Evolutionary conservation across 2,797 vertebrate genomes (phyloP).

Genomic region (Eurystomus glaucurus): DNA sequence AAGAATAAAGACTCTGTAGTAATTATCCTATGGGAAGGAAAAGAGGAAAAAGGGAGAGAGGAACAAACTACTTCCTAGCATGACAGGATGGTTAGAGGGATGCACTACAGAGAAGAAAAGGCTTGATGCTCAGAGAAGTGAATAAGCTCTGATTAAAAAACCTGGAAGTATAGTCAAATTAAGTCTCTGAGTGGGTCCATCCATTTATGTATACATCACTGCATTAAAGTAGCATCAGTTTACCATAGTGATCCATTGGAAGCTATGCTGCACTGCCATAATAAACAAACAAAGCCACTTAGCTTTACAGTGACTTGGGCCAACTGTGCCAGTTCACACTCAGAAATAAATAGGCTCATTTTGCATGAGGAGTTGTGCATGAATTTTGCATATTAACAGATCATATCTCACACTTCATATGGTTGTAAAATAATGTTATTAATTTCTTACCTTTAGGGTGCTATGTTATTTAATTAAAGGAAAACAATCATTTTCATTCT

Average conservation of each 20-base stretch:
- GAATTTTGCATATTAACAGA: not conserved
- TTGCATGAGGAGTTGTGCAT: not conserved
- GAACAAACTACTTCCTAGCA: not conserved
- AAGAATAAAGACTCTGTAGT: not conserved
- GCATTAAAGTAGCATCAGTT: not conserved
- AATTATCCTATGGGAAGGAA: not conserved
- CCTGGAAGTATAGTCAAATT: not conserved
- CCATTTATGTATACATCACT: not conserved
- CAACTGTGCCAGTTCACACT: not conserved
- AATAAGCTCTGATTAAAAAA: not conserved
- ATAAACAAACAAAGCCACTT: not conserved
- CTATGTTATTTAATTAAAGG: not conserved
- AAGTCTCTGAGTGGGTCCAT: not conserved
- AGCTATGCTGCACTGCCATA: not conserved
- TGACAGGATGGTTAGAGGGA: not conserved
- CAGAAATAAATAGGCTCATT: not conserved
- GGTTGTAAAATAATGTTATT: not conserved
- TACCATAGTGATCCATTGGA: not conserved
- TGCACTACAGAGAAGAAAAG: not conserved
- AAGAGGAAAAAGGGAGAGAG: not conserved
- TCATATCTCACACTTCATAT: not conserved
- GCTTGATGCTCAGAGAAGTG: not conserved
- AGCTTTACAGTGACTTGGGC: not conserved
- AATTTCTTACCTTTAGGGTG: not conserved
- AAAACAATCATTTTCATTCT: not conserved